These are phyloP conservation scores for Enhydra lutris DNA, from an alignment of 2,113 vertebrate species.

Conservation along the genomic window DNA sequence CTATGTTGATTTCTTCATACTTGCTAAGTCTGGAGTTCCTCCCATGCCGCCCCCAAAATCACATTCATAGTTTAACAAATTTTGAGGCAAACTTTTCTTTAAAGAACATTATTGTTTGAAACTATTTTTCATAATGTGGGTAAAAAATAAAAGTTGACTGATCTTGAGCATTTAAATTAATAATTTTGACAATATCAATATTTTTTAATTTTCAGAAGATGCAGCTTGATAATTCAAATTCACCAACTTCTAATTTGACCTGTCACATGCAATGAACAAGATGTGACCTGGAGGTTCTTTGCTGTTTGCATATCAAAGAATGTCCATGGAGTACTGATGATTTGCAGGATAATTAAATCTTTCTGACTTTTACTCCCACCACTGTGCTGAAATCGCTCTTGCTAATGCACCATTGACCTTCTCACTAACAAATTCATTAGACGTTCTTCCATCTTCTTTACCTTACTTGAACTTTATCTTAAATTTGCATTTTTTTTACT, in stretches of 20 bases:
- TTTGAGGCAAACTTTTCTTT: background rate
- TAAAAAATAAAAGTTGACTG: conserved; percentile 30
- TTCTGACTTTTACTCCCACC: background rate
- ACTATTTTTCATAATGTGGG: background rate
- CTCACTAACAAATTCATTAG: background rate
- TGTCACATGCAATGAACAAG: background rate
- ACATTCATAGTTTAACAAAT: background rate
- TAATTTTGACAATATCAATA: background rate
- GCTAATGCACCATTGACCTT: background rate
- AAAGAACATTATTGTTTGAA: background rate
- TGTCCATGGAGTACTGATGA: background rate
- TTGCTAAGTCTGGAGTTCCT: background rate
- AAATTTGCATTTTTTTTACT: background rate
- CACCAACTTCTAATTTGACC: background rate
- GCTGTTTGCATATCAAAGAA: background rate
- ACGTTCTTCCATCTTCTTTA: background rate
- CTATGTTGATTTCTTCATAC: background rate
- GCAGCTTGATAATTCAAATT: conserved; percentile 36
- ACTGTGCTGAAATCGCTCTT: background rate
- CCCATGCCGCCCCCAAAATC: rapidly evolving
- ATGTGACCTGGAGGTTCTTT: background rate
- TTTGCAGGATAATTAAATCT: conserved; percentile 28
- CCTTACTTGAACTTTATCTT: background rate
- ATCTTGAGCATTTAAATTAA: conserved; percentile 12
- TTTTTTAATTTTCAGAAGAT: background rate